Base-by-base conservation (phyloP, 2,888 invertebrate genomes). In the Stenichneumon culpator region DNA sequence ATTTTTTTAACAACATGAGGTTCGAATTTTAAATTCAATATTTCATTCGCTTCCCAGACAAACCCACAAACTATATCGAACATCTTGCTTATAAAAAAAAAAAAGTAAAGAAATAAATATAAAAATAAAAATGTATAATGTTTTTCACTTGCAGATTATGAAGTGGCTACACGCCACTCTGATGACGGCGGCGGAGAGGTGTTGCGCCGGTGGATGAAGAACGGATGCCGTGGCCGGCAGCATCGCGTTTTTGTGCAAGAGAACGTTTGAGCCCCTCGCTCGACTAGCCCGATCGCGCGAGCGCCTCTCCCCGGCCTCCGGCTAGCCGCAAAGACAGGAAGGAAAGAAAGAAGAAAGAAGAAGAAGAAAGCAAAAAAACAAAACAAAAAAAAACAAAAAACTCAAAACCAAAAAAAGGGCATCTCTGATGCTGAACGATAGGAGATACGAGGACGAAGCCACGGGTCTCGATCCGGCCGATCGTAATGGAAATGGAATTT, bases 371-470 rank as follows among this genome's bases (percentile, higher is more conserved):
- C 28, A 32, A 72, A 74, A 72, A 47, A 68, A 70, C 19, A 63
- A 32, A 82, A 63, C 22, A 19, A 54, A 78, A 52, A 32, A 68
- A 74, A 7, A 32, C 70, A 73, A 69, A 22, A 65, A 19, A 5
- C 16, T 6, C 22, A 32, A 63, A 54, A 50, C 32, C 25, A 68
- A 72, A 75, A 78, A 54, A 84, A 80, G 74, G 67, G 83, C 86
- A 86, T 89, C 87, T 90, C 91, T 91, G 91, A 94, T 94, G 94
- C 92, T 93, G 89, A 93, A 90, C 91, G 93, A 93, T 89, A 92
- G 90, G 90, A 91, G 91, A 87, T 91, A 92, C 91, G 92, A 92
- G 83, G 92, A 90, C 89, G 91, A 90, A 89, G 90, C 90, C 91
- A 84, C 91, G 91, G 92, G 89, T 87, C 90, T 91, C 89, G 93